phyloP scores from a whole-genome alignment of 1,140 invertebrate species.

The Drosophila bipectinata region DNA sequence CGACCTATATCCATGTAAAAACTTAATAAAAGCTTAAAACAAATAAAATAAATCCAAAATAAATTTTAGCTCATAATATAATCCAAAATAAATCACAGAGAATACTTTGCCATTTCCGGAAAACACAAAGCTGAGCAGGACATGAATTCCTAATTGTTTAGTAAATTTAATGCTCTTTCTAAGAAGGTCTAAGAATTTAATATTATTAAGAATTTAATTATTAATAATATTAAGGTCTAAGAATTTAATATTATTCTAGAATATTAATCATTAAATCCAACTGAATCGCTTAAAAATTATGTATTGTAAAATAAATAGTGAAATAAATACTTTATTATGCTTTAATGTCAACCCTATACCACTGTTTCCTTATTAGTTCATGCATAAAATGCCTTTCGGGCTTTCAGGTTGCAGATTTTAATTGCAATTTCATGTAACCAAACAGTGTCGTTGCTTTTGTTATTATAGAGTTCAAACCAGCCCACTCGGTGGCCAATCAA shows the following conservation, averaged over 20 bases:
- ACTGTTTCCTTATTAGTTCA: conserved; percentile 15
- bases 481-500: conserved; percentile 15
- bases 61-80: not conserved
- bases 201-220: too few species aligned
- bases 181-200: not conserved
- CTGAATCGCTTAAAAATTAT: too few species aligned
- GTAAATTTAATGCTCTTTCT: conserved; percentile 16
- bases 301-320: too few species aligned
- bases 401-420: conserved; percentile 47
- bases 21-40: too few species aligned
- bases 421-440: conserved; percentile 59
- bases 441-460: conserved; percentile 24
- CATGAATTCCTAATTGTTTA: conserved; percentile 38
- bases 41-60: not conserved
- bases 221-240: too few species aligned
- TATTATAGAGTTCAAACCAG: conserved; percentile 2
- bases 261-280: too few species aligned
- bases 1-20: not conserved
- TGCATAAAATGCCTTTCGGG: conserved; percentile 46
- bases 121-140: not conserved
- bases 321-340: too few species aligned
- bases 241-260: too few species aligned
- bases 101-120: conserved; percentile 8
- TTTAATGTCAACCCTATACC: not conserved
- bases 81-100: not conserved